A percentile compares a stretch with the other conserved stretches of the same genome.
Evolutionary conservation across 1,140 invertebrate species (phyloP).

Genomic region (Drosophila nigrodunni): DNA sequence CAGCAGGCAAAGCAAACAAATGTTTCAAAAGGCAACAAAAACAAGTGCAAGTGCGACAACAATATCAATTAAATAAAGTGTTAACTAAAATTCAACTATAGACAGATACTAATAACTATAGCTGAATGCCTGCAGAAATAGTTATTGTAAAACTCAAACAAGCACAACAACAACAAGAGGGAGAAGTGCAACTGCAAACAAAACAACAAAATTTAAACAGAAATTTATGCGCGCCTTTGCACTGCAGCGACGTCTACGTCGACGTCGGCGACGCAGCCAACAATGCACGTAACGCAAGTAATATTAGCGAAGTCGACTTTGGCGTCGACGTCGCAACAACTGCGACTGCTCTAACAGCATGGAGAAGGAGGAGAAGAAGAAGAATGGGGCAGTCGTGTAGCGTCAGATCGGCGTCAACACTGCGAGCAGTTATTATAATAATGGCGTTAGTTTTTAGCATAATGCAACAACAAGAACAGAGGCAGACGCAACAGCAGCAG

Average conservation of each 20-base stretch:
- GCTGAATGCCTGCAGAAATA: constrained; percentile 73
- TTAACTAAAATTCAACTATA: constrained; percentile 60
- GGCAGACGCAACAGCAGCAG: constrained; percentile 54
- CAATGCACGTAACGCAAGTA: constrained; percentile 45
- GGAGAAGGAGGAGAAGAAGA: constrained; percentile 13
- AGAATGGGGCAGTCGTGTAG: constrained; percentile 18
- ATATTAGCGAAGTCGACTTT: constrained; percentile 43
- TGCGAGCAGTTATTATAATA: constrained; percentile 69
- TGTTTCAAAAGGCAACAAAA: constrained; percentile 6
- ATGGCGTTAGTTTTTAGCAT: constrained; percentile 78
- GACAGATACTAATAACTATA: constrained; percentile 60
- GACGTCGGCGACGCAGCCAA: constrained; percentile 28
- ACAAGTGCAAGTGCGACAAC: constrained; percentile 20
- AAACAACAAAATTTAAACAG: constrained; percentile 54
- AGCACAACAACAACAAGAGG: constrained; percentile 33
- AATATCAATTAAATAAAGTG: constrained; percentile 57
- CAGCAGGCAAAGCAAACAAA: background rate
- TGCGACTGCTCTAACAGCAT: constrained; percentile 16
- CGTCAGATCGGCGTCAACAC: constrained; percentile 26
- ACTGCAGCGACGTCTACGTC: constrained; percentile 61
- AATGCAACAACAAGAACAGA: constrained; percentile 63
- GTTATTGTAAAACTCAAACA: constrained; percentile 63
- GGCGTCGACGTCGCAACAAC: constrained; percentile 22
- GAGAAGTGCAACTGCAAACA: constrained; percentile 30
- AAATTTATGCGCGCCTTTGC: constrained; percentile 63